These are phyloP conservation scores for Excalfactoria chinensis DNA, from an alignment of 2,113 vertebrate genomes.

Conservation along the genomic window DNA sequence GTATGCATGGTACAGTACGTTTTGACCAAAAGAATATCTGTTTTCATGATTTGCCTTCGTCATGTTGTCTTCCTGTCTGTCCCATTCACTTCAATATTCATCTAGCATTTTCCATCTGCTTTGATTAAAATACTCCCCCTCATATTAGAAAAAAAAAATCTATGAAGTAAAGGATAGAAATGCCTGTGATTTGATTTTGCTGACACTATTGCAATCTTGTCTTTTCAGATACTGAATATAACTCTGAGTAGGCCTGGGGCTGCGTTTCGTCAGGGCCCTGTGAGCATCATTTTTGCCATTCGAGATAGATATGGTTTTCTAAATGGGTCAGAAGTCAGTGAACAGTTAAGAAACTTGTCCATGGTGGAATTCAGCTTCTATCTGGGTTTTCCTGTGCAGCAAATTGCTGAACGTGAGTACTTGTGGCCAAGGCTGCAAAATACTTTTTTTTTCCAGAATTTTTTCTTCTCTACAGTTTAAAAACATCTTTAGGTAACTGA, in stretches of 20 bases:
- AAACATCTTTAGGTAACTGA: not conserved
- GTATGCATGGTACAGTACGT: not conserved
- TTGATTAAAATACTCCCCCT: not conserved
- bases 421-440: not conserved
- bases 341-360: conserved; percentile 86
- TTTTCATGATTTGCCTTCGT: not conserved
- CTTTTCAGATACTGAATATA: conserved; percentile 90
- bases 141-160: not conserved
- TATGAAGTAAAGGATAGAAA: not conserved
- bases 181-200: not conserved
- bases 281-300: conserved; percentile 88
- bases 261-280: conserved; percentile 79
- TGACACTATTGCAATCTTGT: not conserved
- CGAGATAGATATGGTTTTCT: conserved; percentile 78
- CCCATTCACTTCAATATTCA: not conserved
- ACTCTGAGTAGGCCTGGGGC: conserved; percentile 73
- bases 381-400: conserved; percentile 93
- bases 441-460: not conserved
- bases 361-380: conserved; percentile 98
- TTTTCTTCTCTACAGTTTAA: not conserved
- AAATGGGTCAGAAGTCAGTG: conserved; percentile 90
- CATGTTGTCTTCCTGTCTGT: not conserved
- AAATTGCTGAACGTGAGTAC: conserved; percentile 96
- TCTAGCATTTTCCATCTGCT: not conserved
- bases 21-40: not conserved